Conservation (phyloP, 2,888 invertebrate genomes). For the Morpho helenor region DNA sequence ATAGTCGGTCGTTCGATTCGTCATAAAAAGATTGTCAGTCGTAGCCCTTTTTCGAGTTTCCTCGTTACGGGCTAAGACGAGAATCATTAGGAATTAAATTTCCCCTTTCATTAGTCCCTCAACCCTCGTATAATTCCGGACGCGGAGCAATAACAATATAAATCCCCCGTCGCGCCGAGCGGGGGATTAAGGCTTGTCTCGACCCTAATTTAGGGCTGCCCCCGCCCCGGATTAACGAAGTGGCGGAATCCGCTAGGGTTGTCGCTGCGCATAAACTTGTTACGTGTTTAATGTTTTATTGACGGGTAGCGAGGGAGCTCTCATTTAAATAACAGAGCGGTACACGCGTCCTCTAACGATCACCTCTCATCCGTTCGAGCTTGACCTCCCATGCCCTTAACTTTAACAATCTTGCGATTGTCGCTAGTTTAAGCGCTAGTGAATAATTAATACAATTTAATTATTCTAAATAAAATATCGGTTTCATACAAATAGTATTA, state of each 20-base stretch:
- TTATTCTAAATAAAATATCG: no score
- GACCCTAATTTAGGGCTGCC: constrained; percentile 80
- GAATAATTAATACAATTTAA: not conserved
- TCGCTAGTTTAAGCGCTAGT: not conserved
- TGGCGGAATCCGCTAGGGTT: constrained; percentile 79
- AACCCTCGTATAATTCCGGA: constrained; percentile 80
- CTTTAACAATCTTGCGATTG: not conserved
- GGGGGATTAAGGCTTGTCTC: constrained; percentile 79
- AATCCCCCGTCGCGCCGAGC: constrained; percentile 79
- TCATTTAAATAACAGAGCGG: constrained; percentile 70
- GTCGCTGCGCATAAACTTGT: constrained; percentile 78
- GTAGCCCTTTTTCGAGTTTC: constrained; percentile 77
- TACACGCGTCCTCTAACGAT: constrained; percentile 38
- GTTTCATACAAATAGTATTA: no score
- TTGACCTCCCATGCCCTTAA: constrained; percentile 10
- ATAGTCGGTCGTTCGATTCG: constrained; percentile 65
- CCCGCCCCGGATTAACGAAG: constrained; percentile 79
- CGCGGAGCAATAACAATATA: constrained; percentile 79
- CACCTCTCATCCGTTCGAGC: constrained; percentile 22
- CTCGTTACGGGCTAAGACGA: constrained; percentile 79
- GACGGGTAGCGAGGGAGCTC: constrained; percentile 75
- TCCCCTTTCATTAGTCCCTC: constrained; percentile 80
- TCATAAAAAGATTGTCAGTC: constrained; percentile 70
- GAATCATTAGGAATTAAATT: constrained; percentile 80
- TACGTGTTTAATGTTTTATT: constrained; percentile 80